These are phyloP conservation scores for Nowickia ferox DNA, from an alignment of 2,888 invertebrate species.

Conservation along the genomic window DNA sequence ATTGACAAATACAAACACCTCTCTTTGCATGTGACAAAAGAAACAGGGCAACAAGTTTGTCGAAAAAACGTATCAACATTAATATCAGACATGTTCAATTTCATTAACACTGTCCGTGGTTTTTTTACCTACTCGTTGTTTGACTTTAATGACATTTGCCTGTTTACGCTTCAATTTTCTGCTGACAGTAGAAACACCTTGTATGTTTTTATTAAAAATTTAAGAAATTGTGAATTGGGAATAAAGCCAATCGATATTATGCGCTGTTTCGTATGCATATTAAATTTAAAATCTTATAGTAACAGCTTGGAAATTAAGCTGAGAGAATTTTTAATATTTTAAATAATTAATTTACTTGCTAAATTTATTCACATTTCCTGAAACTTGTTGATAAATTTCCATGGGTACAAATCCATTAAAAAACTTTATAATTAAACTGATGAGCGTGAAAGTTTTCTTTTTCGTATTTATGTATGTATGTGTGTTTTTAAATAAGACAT, in stretches of 20 bases:
- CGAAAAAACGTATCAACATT: constrained; percentile 39
- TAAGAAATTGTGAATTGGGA: not conserved
- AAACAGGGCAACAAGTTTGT: not conserved
- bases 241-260: no score
- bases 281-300: no score
- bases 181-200: not conserved
- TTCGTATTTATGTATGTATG: not conserved
- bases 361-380: not conserved
- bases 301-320: no score
- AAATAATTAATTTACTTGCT: not conserved
- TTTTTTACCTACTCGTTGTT: not conserved
- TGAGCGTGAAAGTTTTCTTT: not conserved
- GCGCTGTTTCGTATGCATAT: no score
- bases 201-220: not conserved
- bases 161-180: not conserved
- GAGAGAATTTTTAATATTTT: not conserved
- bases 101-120: not conserved
- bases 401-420: not conserved
- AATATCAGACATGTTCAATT: constrained; percentile 36
- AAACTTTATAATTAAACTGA: not conserved
- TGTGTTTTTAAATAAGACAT: not conserved
- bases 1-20: constrained; percentile 36
- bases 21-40: constrained; percentile 10
- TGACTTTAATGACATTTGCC: not conserved
- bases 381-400: not conserved